Conservation (phyloP, 2,797 vertebrate species). For the Euphonia xanthogaster region DNA sequence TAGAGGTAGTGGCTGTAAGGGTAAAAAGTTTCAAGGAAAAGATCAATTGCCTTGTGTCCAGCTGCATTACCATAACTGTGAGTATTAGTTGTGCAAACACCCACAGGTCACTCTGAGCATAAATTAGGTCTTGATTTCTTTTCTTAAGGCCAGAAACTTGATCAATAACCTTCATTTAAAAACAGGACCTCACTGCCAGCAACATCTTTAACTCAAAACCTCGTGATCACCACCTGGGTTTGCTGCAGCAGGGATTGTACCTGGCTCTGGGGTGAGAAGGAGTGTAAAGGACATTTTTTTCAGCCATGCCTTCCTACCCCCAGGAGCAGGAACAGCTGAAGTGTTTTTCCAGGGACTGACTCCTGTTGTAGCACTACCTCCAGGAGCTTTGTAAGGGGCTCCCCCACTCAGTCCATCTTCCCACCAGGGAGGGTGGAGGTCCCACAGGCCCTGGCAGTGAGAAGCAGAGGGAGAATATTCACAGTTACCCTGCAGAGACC, state of each 20-base stretch:
- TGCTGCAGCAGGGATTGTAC: not conserved
- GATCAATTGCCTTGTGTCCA: not conserved
- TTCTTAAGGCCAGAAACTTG: not conserved
- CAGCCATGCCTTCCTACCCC: not conserved
- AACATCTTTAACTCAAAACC: not conserved
- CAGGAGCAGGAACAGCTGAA: not conserved
- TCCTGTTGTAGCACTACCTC: rapidly evolving
- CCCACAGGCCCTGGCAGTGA: not conserved
- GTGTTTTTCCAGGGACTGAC: not conserved
- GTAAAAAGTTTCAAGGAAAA: not conserved
- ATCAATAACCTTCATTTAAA: conserved; percentile 28
- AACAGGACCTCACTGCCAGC: not conserved
- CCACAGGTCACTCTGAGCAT: not conserved
- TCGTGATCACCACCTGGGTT: not conserved
- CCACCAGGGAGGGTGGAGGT: not conserved
- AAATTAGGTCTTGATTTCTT: not conserved
- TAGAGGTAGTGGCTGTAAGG: not conserved
- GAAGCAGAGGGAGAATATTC: not conserved
- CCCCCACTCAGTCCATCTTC: not conserved
- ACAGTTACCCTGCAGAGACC: not conserved
- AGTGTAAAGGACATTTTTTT: not conserved
- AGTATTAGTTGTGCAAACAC: conserved; percentile 20
- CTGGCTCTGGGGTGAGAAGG: not conserved
- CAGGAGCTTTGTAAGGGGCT: not conserved
- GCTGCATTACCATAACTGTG: not conserved